These are phyloP conservation scores for Polyodon spathula DNA, from an alignment of 2,113 vertebrate genomes.

Conservation along the genomic window DNA sequence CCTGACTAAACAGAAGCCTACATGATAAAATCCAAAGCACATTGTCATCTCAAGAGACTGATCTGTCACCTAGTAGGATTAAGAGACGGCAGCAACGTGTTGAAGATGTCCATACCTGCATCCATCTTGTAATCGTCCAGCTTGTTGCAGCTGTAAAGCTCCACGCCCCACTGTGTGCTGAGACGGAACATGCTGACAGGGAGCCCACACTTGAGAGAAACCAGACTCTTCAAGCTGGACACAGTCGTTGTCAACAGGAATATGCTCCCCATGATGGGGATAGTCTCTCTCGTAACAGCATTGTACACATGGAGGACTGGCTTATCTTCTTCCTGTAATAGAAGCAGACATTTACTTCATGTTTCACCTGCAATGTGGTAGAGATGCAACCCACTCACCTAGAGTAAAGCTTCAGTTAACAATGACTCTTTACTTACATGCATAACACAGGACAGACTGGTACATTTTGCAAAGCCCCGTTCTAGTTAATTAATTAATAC, in stretches of 20 bases:
- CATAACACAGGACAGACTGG: no score
- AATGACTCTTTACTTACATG: no score
- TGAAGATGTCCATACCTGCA: conserved; percentile 36
- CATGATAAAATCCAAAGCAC: neutral
- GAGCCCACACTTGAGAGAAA: conserved; percentile 47
- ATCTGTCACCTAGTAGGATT: no score
- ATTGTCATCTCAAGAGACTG: neutral
- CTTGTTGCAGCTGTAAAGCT: conserved; percentile 61
- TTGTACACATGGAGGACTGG: conserved; percentile 53
- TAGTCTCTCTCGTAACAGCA: conserved; percentile 46
- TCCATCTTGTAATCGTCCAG: conserved; percentile 46
- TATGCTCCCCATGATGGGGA: conserved; percentile 41
- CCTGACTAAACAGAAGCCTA: no score
- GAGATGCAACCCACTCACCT: no score
- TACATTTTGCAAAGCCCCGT: no score
- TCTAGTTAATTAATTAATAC: no score
- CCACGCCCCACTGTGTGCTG: conserved; percentile 36
- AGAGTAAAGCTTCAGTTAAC: no score
- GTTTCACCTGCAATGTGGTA: no score
- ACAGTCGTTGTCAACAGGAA: conserved; percentile 43
- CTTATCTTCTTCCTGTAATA: conserved; percentile 50
- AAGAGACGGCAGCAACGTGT: no score
- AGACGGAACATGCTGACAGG: conserved; percentile 59
- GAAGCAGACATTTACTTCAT: no score
- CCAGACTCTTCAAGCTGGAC: conserved; percentile 43